Percentiles rank a stretch among this genome's conserved stretches.
These are phyloP conservation scores for Anas georgica DNA, from an alignment of 2,797 vertebrate species.

Conservation along the genomic window DNA sequence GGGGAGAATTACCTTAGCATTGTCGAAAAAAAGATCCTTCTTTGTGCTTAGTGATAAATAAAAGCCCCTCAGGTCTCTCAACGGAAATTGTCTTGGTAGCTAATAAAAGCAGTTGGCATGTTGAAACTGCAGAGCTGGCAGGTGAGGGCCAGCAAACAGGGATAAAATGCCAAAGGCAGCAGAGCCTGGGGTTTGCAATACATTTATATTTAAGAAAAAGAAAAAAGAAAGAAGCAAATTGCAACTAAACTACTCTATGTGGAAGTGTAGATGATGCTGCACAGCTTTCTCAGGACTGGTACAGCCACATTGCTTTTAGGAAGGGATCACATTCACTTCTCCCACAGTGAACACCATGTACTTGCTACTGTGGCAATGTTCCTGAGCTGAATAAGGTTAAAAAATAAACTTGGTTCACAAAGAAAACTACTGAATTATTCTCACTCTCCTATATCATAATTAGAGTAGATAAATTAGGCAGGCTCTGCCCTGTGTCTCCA, in stretches of 20 bases:
- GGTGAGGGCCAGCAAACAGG: constrained; percentile 3
- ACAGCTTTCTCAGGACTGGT: constrained; percentile 65
- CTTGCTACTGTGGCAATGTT: constrained; percentile 58
- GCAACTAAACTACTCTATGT: constrained; percentile 41
- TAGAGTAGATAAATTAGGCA: constrained; percentile 37
- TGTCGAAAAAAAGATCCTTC: constrained; percentile 10
- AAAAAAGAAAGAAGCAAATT: neutral
- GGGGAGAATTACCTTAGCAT: neutral
- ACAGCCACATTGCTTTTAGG: constrained; percentile 48
- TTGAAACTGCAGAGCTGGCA: constrained; percentile 32
- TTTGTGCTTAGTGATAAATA: constrained; percentile 57
- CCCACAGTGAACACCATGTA: constrained; percentile 49
- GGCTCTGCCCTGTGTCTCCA: constrained; percentile 29
- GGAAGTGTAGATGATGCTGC: constrained; percentile 51
- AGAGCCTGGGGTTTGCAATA: constrained; percentile 48
- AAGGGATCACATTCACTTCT: constrained; percentile 57
- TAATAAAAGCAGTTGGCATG: constrained; percentile 43
- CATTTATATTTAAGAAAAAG: constrained; percentile 28
- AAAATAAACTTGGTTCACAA: constrained; percentile 64
- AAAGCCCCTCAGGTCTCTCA: constrained; percentile 61
- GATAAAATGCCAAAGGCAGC: constrained; percentile 38
- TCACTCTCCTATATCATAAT: constrained; percentile 42
- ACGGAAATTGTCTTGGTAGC: constrained; percentile 27
- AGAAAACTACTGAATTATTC: constrained; percentile 51
- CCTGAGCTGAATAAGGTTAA: constrained; percentile 67